Evolutionary conservation across 1,140 invertebrate species (phyloP), one percentile per base, ranked within the genome.

Genomic region (Heliconius hermathena): DNA sequence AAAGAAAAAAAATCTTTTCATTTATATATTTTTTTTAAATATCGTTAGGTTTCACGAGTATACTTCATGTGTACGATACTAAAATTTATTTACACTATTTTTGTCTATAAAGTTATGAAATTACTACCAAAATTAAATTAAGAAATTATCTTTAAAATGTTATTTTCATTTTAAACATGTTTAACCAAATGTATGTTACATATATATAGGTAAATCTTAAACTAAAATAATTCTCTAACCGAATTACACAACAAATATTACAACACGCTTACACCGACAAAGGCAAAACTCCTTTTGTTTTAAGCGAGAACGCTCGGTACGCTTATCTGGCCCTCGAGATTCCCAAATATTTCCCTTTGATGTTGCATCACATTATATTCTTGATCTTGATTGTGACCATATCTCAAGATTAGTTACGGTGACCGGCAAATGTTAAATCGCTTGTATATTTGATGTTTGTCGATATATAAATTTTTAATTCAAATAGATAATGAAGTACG

Each of bases 281-380:
- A 66, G 60, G 22, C 60, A 66, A 66, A 16, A 46, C 6, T 60
- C n/a, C 54, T 60, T 60, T 60, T 60, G 54, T 60, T 60, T 60
- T 60, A 22, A 60, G 26, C 60, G 1, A 5, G 54, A 57, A 57
- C 13, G 26, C 81, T 79, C 81, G 84, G 83, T 84, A 60, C 41
- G 54, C 74, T 81, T 81, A 81, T 81, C 73, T 75, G 76, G 74
- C 76, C 76, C 71, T 75, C 71, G 57, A 71, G 75, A 52, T 73
- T 73, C 52, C 76, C 26, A 77, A 81, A 71, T 76, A 76, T 77
- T 80, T 70, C 71, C 74, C 79, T 80, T 80, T 76, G 79, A 80
- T 38, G 79, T 75, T 76, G 71, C 79, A 75, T 80, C 79, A 76
- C 33, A 70, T 54, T 8, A 80, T 73, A 49, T 71, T 76, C 66